Evolutionary conservation across 2,797 vertebrate species (phyloP).

Genomic region (Orestias chungarensis): DNA sequence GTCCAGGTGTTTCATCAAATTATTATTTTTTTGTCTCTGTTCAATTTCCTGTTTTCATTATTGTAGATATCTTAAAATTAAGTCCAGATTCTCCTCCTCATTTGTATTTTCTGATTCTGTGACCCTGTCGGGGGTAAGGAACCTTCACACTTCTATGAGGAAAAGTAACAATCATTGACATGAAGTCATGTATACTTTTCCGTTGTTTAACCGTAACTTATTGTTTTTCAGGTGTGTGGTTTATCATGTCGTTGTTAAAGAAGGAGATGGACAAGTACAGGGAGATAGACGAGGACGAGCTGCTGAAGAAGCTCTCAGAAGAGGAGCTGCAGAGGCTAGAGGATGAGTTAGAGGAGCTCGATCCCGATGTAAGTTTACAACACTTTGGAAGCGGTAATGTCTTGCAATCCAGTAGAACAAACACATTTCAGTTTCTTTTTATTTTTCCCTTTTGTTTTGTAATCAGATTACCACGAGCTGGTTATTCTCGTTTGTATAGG

Average conservation of each 20-base stretch:
- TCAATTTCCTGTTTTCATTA: constrained; percentile 21
- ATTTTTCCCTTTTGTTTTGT: constrained; percentile 3
- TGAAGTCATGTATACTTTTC: not conserved
- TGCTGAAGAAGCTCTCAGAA: constrained; percentile 91
- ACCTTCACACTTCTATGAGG: too few relatives aligned
- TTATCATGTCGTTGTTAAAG: constrained; percentile 84
- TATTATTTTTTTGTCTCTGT: not conserved
- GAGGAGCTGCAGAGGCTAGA: constrained; percentile 93
- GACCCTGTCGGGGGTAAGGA: too few relatives aligned
- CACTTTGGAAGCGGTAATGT: not conserved
- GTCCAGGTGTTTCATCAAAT: not conserved
- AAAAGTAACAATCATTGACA: too few relatives aligned
- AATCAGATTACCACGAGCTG: constrained; percentile 4
- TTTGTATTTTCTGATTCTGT: not conserved
- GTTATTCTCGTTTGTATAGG: constrained; percentile 8
- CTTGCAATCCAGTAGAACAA: not conserved
- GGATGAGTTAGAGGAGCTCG: constrained; percentile 93
- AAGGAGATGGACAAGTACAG: constrained; percentile 96
- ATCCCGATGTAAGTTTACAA: constrained; percentile 90
- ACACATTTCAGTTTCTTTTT: too few relatives aligned
- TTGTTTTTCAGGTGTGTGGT: constrained; percentile 36
- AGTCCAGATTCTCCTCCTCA: not conserved
- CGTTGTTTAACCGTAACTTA: not conserved
- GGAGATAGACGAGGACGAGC: constrained; percentile 95
- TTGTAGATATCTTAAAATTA: constrained; percentile 18